Conservation (phyloP, 2,113 vertebrate genomes). For the Ictalurus furcatus region DNA sequence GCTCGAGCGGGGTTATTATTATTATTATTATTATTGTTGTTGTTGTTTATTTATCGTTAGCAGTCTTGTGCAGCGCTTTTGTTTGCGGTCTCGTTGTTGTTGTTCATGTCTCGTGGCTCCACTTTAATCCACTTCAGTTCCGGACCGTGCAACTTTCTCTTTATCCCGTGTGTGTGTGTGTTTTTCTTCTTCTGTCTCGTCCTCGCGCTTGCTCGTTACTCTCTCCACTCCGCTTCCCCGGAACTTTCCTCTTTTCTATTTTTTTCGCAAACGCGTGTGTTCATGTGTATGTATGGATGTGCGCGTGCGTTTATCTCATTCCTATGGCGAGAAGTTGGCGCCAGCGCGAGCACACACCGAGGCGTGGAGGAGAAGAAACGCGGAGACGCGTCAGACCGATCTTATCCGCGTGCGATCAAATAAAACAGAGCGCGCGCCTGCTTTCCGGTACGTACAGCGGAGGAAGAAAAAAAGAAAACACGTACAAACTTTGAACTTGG, state of each 20-base stretch:
- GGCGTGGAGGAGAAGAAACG: not conserved
- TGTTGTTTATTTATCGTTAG: not conserved
- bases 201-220: not conserved
- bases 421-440: not conserved
- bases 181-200: not conserved
- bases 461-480: not conserved
- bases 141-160: constrained; percentile 38
- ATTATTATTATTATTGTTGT: not conserved
- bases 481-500: constrained; percentile 35
- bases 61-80: not conserved
- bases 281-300: not conserved
- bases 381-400: not conserved
- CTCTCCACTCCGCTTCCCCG: not conserved
- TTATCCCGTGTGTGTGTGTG: not conserved
- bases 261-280: not conserved
- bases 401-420: not conserved
- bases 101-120: not conserved
- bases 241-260: not conserved
- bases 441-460: not conserved
- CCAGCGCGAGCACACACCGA: constrained; percentile 35
- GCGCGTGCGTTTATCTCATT: constrained; percentile 4
- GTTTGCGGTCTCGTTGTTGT: not conserved
- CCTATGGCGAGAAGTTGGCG: constrained; percentile 48
- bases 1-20: not conserved
- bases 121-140: not conserved